A percentile compares a stretch with the other conserved stretches of the same genome.
Evolutionary conservation across 2,797 vertebrate species (phyloP).

Genomic region (Neosilurus hyrtlii): DNA sequence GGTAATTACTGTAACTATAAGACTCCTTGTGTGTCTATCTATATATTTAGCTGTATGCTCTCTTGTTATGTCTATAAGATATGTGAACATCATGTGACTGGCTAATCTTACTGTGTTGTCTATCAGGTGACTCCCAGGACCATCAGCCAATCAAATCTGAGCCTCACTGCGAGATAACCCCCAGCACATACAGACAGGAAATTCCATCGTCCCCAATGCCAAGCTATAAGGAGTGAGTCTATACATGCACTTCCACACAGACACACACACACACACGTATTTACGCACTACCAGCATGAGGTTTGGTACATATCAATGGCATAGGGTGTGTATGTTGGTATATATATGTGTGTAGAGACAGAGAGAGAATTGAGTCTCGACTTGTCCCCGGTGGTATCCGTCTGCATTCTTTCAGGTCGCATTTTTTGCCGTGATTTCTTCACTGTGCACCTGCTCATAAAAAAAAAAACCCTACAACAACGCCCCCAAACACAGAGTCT

Average conservation of each 20-base stretch:
- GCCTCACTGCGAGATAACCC: conserved; percentile 71
- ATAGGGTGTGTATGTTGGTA: background rate
- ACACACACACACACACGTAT: background rate
- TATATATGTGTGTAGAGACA: background rate
- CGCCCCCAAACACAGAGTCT: background rate
- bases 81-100: background rate
- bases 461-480: background rate
- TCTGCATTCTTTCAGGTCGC: conserved; percentile 26
- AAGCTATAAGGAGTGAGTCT: conserved; percentile 84
- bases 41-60: too few relatives aligned
- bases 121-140: conserved; percentile 56
- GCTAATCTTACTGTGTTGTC: background rate
- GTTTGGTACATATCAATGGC: background rate
- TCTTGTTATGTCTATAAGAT: background rate
- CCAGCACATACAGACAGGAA: conserved; percentile 81
- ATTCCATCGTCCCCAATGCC: conserved; percentile 82
- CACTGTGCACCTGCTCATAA: conserved; percentile 41
- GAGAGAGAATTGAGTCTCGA: conserved; percentile 8
- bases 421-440: conserved; percentile 7
- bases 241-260: background rate
- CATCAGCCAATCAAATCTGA: conserved; percentile 85
- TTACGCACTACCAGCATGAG: background rate
- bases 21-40: too few relatives aligned
- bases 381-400: conserved; percentile 37
- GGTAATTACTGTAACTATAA: too few relatives aligned